Evolutionary conservation across 2,113 vertebrate species (phyloP), one percentile per base, ranked within the genome.

Genomic region (Passer montanus): DNA sequence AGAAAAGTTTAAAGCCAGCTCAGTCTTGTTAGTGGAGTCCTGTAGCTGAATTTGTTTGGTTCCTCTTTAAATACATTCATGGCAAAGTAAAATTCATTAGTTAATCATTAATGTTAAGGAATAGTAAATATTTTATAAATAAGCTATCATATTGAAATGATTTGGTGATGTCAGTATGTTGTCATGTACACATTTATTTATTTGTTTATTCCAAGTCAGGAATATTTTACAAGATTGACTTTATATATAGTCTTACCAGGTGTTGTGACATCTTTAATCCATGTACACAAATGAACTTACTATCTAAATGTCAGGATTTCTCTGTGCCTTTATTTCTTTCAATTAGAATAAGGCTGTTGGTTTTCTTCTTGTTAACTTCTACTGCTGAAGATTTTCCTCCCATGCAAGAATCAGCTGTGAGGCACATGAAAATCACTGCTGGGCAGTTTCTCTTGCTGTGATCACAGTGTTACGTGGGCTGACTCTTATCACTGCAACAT

Each of bases 121-220:
- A 91, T 94, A 95, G 94, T 92, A 88, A 72, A 84, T 47, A 26
- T 90, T 95, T 95, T 94, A 72, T 87, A 88, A 95, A 94, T 95
- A 88, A 95, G 31, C 30, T 31, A 33, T 90, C 63, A 52, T 84
- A 68, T 39, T 95, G 81, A 87, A 95, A 74, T 94, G 77, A 30
- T 92, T 95, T 77, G 70, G 79, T 86, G 96, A 88, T 58, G 64
- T 81, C 87, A 91, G 22, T 82, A 56, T 66, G 60, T 93, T 93
- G 52, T 80, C 39, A 41, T 47, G 26, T 83, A 35, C 22, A 2
- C n/a, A 41, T 75, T 87, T 84, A 73, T 82, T 80, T 80, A 44
- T 86, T 64, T 79, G 30, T 74, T 94, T 91, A 75, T 96, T 92
- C 63, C 50, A 66, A 89, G 30, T 87, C 37, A 87, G 62, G 55